Evolutionary conservation across 2,888 invertebrate genomes (phyloP).

Genomic region (Venustoraphidia nigricollis): DNA sequence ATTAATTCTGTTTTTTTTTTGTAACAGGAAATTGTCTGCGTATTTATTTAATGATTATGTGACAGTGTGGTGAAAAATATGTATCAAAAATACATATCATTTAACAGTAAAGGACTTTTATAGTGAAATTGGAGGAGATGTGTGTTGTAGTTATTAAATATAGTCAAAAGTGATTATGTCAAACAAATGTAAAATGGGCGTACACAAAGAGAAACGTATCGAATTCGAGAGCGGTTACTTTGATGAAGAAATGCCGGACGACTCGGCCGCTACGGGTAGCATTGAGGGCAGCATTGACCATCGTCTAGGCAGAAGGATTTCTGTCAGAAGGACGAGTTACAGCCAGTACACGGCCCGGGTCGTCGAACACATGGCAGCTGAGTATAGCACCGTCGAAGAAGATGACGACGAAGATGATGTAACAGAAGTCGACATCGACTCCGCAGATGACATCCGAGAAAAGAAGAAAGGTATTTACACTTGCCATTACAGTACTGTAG

Average conservation of each 20-base stretch:
- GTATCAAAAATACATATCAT: too few relatives aligned
- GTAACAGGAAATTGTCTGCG: too few relatives aligned
- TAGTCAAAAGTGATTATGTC: too few relatives aligned
- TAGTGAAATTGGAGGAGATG: too few relatives aligned
- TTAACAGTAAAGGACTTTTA: too few relatives aligned
- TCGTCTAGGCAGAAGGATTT: slow-evolving; percentile 2
- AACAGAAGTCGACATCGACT: background rate
- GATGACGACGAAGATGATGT: background rate
- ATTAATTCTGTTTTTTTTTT: too few relatives aligned
- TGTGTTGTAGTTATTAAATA: too few relatives aligned
- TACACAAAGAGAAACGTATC: slow-evolving; percentile 5
- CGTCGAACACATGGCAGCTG: background rate
- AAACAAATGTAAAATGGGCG: slow-evolving; percentile 2
- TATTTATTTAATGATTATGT: too few relatives aligned
- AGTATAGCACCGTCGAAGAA: background rate
- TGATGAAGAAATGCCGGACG: background rate
- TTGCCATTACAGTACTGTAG: too few relatives aligned
- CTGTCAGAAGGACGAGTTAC: slow-evolving; percentile 5
- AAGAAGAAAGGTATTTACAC: too few relatives aligned
- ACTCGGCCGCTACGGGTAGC: background rate
- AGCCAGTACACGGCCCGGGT: slow-evolving; percentile 2
- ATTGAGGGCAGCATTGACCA: background rate
- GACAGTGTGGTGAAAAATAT: too few relatives aligned
- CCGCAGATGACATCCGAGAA: too few relatives aligned
- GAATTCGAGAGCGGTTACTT: slow-evolving; percentile 6